These are phyloP conservation scores for Hippocampus kuda DNA, from an alignment of 2,797 vertebrate species.

Conservation along the genomic window DNA sequence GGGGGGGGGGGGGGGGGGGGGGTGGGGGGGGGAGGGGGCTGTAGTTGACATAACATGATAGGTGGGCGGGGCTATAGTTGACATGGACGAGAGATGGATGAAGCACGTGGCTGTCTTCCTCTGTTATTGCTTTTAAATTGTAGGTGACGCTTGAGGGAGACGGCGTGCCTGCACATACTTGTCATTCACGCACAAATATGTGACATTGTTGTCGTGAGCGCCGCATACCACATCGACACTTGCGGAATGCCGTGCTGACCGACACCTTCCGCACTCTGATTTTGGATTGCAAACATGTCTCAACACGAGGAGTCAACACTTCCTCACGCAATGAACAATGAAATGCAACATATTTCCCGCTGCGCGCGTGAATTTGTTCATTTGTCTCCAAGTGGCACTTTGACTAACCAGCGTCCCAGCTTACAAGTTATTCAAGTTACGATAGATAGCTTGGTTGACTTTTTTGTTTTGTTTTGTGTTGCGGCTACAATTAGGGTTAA, in stretches of 20 bases:
- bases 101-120: conserved; percentile 10
- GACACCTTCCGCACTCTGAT: not conserved
- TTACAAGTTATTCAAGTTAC: not conserved
- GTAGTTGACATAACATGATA: conserved; percentile 32
- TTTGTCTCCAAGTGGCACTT: not conserved
- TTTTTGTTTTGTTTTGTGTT: too few species aligned
- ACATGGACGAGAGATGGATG: conserved; percentile 8
- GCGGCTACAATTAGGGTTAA: too few species aligned
- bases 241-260: conserved; percentile 13
- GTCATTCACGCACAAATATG: conserved; percentile 16
- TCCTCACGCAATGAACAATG: not conserved
- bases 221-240: not conserved
- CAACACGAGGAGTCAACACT: not conserved
- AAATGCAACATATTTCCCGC: not conserved
- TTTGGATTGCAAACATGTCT: not conserved
- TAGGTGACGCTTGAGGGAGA: not conserved
- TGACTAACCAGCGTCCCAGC: not conserved
- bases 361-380: too few species aligned
- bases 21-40: not conserved
- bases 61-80: too few species aligned
- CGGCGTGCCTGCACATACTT: not conserved
- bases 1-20: too few species aligned
- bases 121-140: not conserved
- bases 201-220: conserved; percentile 11
- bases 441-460: not conserved